phyloP scores from a whole-genome alignment of 1,140 invertebrate species.

The Saccostrea glomerata region DNA sequence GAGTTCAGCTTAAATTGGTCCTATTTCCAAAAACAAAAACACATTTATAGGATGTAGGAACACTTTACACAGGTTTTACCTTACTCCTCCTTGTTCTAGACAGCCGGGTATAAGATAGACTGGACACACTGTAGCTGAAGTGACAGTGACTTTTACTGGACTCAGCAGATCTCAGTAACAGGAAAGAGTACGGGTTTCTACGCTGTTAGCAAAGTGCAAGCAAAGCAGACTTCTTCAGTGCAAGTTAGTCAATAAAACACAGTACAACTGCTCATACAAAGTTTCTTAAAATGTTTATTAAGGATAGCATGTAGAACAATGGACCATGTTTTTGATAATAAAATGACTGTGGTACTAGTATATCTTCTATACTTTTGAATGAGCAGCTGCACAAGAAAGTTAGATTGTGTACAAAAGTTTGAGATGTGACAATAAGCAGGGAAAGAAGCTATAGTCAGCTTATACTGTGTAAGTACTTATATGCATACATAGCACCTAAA shows the following conservation, averaged over 20 bases:
- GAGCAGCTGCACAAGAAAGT: too few species aligned
- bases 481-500: too few species aligned
- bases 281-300: background rate
- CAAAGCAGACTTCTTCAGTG: background rate
- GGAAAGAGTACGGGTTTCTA: background rate
- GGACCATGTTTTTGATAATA: too few species aligned
- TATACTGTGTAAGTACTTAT: too few species aligned
- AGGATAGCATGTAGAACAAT: background rate
- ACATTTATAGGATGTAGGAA: too few species aligned
- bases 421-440: too few species aligned
- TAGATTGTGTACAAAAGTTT: too few species aligned
- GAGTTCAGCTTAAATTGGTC: too few species aligned
- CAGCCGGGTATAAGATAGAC: constrained; percentile 35
- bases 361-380: too few species aligned
- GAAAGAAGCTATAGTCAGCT: too few species aligned
- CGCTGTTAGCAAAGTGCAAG: background rate
- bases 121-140: constrained; percentile 23
- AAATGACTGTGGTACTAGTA: too few species aligned
- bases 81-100: background rate
- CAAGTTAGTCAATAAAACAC: background rate
- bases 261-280: background rate
- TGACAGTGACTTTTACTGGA: constrained; percentile 8
- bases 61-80: background rate
- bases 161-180: background rate
- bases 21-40: too few species aligned